Conservation (phyloP, 2,797 vertebrate species). For the Halcyon badia region DNA sequence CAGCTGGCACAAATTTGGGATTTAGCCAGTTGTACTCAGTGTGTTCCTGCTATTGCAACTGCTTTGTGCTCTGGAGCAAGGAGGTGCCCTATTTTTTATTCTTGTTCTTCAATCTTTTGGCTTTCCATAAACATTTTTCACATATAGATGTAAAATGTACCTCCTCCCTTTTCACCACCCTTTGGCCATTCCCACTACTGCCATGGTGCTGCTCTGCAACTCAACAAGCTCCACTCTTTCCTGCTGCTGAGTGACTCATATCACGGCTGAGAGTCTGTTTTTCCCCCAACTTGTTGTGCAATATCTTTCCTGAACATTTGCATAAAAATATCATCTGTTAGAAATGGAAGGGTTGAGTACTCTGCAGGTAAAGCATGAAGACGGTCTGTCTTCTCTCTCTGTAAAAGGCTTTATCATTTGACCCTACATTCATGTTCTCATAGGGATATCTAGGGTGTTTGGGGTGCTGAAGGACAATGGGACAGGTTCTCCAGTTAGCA, state of each 20-base stretch:
- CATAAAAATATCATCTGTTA: neutral
- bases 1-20: neutral
- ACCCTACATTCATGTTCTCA: neutral
- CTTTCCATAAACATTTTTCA: slow-evolving; percentile 3
- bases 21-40: neutral
- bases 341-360: neutral
- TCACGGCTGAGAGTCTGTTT: neutral
- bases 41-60: neutral
- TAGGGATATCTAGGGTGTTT: neutral
- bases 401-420: neutral
- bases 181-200: neutral
- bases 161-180: neutral
- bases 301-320: neutral
- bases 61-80: neutral
- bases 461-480: neutral
- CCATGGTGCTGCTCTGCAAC: neutral
- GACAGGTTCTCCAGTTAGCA: neutral
- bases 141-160: neutral
- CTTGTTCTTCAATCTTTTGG: neutral
- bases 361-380: neutral
- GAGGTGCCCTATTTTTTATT: neutral
- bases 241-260: neutral
- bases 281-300: neutral
- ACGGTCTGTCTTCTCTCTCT: neutral
- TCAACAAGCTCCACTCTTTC: neutral